Evolutionary conservation across 1,140 invertebrate species (phyloP), one percentile per base, ranked within the genome.

Genomic region (Tyrophagus putrescentiae): DNA sequence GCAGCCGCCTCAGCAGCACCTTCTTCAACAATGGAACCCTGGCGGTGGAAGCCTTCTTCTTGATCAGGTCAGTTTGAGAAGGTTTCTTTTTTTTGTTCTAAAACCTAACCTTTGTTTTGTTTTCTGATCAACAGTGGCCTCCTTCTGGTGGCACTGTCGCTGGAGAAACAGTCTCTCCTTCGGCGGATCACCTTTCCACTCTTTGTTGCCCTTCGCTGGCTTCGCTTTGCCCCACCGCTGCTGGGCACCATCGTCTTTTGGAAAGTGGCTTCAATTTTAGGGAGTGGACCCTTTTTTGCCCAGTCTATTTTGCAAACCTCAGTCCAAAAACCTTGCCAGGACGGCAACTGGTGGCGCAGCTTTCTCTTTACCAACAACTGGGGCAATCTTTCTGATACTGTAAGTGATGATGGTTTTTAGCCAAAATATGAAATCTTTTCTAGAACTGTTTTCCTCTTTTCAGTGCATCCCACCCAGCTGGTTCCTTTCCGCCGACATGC

Each of bases 351-450:
- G 45, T 48, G 45, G 45, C 23, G 31, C 13, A 48, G 45, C 18
- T 48, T 48, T 21, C 45, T 48, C 7, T 48, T 48, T 29, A 48
- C 31, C 18, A 48, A 48, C 21, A 48, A 48, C 18, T 48, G 45
- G 45, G 9, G 23, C 6, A 21, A 48, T 21, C 45, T 48, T 9
- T 48, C 45, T 7, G 21, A 48, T 21, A 48, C 45, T 13, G 45
- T 48, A 7, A 7, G 45, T 21, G 31, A 48, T 39, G 13, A 39
- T 39, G 13, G 21, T 13, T 39, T 13, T 39, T 39, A 39, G 21
- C 21, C 13, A 13, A 7, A 48, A 21, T 29, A 48, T n/a, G n/a
- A n/a, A n/a, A n/a, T n/a, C n/a, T n/a, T n/a, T 21, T 48, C 7
- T 48, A 48, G 31, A 13, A 7, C 9, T 48, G 18, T 48, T 48